A percentile compares a stretch with the other conserved stretches of the same genome.
Conservation (phyloP, 2,113 vertebrate species). For the Gorsachius goisagi region DNA sequence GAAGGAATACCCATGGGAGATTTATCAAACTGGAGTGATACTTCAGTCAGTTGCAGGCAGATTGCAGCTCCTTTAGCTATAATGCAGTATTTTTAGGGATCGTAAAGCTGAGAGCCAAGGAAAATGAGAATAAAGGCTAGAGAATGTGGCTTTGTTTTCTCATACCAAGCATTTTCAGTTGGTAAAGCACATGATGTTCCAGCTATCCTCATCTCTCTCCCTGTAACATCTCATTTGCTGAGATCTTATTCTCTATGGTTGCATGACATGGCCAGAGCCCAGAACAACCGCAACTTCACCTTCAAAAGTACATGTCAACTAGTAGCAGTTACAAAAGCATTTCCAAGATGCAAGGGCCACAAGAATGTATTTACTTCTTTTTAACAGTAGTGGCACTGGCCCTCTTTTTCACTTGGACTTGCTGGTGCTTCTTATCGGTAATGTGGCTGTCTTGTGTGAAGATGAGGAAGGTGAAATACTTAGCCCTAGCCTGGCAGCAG, state of each 20-base stretch:
- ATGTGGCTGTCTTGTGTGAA: neutral
- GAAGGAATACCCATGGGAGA: neutral
- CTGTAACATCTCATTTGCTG: conserved; percentile 33
- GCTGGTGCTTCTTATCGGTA: fast-evolving
- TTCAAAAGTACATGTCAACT: neutral
- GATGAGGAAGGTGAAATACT: neutral
- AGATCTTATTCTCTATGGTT: neutral
- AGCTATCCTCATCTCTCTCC: neutral
- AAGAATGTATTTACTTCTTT: neutral
- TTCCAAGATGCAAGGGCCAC: neutral
- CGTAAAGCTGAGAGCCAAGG: conserved; percentile 5
- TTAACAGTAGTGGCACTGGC: neutral
- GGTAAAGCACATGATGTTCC: conserved; percentile 45
- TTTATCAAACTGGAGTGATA: neutral
- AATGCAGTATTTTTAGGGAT: neutral
- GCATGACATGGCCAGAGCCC: neutral
- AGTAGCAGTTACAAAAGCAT: neutral
- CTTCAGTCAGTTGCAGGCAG: neutral
- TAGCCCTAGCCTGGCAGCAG: neutral
- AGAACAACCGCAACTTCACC: neutral
- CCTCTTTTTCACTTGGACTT: neutral
- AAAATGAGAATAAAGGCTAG: neutral
- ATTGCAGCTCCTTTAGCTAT: neutral
- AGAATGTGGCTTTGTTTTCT: conserved; percentile 24
- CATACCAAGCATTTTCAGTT: neutral